Evolutionary conservation across 1,140 invertebrate genomes (phyloP), one percentile per base, ranked within the genome.

Genomic region (Zaprionus lachaisei): DNA sequence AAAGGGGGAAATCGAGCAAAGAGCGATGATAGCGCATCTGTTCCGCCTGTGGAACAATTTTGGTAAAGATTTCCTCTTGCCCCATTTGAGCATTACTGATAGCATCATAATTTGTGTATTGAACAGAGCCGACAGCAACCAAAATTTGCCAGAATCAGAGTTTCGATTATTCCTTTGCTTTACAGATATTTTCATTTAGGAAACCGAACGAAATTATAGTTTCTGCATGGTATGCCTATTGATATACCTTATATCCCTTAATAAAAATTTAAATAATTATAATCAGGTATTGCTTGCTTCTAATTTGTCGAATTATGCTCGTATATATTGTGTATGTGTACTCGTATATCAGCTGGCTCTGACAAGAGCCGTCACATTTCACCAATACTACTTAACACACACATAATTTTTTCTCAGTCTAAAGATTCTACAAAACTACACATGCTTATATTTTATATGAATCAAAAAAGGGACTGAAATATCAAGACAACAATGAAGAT

Each of bases 21-120:
- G 47, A 51, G 47, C 47, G 41, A 47, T 24, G 47, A 20, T 51
- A 22, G 47, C 20, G 20, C 47, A 51, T 51, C 47, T 51, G 47
- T 51, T 51, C 20, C 20, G 22, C 11, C 20, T 51, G 22, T 47
- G 41, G 41, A 14, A 51, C 20, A 24, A 14, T 22, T 51, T 51
- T 51, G 47, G 47, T 51, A 22, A 24, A 51, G 47, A 51, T 51
- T 24, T 51, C 20, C 47, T 51, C 20, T 12, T 51, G 22, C n/a
- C 47, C 47, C 47, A 24, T 51, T 51, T 24, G 20, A 51, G 47
- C 11, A 11, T 22, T 12, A 24, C 20, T 12, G 47, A 51, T 51
- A 51, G 47, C 17, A 51, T 24, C 47, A 51, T 51, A 51, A 24
- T 51, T 51, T 51, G 47, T 24, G 20, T 14, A 51, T 51, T 22